These are phyloP conservation scores for Phyto melanocephala DNA, from an alignment of 2,888 invertebrate genomes.

Conservation along the genomic window DNA sequence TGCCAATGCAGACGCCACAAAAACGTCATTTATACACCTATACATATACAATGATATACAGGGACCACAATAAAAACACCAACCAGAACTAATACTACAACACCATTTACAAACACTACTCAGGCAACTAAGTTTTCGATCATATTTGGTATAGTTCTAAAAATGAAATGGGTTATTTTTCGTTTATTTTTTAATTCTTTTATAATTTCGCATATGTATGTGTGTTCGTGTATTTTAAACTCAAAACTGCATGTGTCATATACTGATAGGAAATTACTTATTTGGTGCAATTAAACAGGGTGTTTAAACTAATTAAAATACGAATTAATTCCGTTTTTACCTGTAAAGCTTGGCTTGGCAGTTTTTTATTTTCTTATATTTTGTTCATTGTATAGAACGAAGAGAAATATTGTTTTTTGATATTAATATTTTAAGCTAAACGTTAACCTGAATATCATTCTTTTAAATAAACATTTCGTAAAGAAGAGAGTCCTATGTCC, in stretches of 20 bases:
- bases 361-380: no score
- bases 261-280: constrained; percentile 17
- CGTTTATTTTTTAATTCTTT: not conserved
- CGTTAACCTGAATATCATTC: no score
- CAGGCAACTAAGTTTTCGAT: not conserved
- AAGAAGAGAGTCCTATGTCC: no score
- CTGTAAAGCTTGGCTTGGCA: no score
- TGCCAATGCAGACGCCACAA: constrained; percentile 63
- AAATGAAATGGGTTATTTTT: not conserved
- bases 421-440: no score
- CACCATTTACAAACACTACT: not conserved
- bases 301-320: no score
- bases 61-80: constrained; percentile 1
- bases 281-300: not conserved
- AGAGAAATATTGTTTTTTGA: no score
- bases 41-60: not conserved
- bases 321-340: no score
- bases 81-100: constrained; percentile 15
- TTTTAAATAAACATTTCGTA: no score
- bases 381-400: no score
- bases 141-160: not conserved
- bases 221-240: constrained; percentile 65
- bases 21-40: constrained; percentile 56
- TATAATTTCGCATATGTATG: not conserved
- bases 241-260: constrained; percentile 40